These are phyloP conservation scores for Amblyopsis rosae DNA, from an alignment of 2,113 vertebrate genomes.

Conservation along the genomic window DNA sequence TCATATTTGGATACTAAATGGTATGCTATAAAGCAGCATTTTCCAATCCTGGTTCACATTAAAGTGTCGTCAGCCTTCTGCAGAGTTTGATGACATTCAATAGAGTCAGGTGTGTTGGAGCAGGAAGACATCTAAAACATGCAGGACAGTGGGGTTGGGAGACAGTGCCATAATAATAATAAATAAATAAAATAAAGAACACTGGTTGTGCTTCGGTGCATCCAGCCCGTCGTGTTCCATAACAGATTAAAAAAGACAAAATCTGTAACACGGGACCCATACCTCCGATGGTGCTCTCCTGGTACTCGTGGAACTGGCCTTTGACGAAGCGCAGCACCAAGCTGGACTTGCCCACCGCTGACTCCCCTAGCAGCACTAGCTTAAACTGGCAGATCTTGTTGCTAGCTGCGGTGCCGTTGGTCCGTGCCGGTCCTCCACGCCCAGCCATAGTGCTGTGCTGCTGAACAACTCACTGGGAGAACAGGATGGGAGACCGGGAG, in stretches of 20 bases:
- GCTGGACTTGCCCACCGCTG: conserved; percentile 96
- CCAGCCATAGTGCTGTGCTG: conserved; percentile 83
- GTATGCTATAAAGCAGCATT: neutral
- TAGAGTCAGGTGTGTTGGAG: too few relatives aligned
- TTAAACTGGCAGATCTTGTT: conserved; percentile 99
- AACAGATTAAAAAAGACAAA: neutral
- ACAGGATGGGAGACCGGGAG: conserved; percentile 16
- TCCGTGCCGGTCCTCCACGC: conserved; percentile 90
- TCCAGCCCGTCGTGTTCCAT: neutral
- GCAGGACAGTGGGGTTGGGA: too few relatives aligned
- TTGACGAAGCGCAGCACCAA: conserved; percentile 97
- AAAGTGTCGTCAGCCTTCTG: too few relatives aligned
- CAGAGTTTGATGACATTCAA: too few relatives aligned
- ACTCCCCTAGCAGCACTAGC: conserved; percentile 93
- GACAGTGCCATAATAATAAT: too few relatives aligned
- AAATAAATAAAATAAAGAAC: neutral
- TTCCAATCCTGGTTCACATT: too few relatives aligned
- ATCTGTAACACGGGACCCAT: conserved; percentile 40
- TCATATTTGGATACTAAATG: too few relatives aligned
- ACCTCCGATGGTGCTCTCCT: conserved; percentile 99
- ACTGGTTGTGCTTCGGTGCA: neutral
- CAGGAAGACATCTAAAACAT: too few relatives aligned
- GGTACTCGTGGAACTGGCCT: conserved; percentile 98
- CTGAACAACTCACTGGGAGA: conserved; percentile 32
- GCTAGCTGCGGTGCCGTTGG: conserved; percentile 89